phyloP scores from a whole-genome alignment of 2,113 vertebrate species.

The Micronisus gabar region DNA sequence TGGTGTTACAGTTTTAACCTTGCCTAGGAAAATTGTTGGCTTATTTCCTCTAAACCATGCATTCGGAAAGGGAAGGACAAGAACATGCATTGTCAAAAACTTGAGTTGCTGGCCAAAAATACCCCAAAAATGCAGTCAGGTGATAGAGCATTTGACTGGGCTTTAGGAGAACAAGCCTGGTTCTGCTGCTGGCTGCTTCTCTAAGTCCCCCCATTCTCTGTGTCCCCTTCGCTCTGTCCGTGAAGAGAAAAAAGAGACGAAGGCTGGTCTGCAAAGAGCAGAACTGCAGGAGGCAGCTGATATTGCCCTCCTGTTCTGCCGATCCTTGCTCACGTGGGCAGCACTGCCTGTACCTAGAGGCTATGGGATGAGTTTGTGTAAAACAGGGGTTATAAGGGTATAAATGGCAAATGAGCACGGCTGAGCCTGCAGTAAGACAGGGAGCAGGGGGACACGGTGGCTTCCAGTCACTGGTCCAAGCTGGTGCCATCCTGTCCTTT shows the following conservation, averaged over 20 bases:
- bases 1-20: neutral
- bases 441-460: fast-evolving
- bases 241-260: neutral
- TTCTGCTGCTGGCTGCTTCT: neutral
- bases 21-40: neutral
- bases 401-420: neutral
- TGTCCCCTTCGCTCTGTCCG: fast-evolving
- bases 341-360: neutral
- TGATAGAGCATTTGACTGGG: neutral
- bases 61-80: neutral
- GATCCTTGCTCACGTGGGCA: neutral
- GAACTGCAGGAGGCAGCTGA: neutral
- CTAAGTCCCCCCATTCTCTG: neutral
- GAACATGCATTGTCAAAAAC: neutral
- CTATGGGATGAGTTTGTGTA: neutral
- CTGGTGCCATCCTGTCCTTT: neutral
- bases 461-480: neutral
- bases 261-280: neutral
- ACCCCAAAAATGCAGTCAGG: neutral
- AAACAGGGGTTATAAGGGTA: fast-evolving
- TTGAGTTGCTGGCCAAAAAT: neutral
- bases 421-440: neutral
- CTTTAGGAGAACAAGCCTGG: neutral
- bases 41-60: neutral
- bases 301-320: fast-evolving